Evolutionary conservation across 2,888 invertebrate species (phyloP).

Genomic region (Protophormia terraenovae): DNA sequence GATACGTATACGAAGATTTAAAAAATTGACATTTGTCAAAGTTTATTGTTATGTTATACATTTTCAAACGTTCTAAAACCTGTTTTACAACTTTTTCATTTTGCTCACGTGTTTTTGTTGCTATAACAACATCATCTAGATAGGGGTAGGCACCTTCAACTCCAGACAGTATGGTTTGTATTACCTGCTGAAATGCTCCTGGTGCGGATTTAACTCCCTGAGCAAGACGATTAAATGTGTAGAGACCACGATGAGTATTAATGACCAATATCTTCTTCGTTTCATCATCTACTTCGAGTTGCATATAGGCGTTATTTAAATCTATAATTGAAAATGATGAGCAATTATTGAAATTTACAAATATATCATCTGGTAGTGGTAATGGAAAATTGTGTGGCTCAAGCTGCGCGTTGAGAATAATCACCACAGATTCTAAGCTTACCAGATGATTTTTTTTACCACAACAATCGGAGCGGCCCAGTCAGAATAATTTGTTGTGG

Average conservation of each 20-base stretch:
- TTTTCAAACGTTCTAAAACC: slow-evolving; percentile 38
- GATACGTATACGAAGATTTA: slow-evolving; percentile 40
- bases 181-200: slow-evolving; percentile 31
- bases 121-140: slow-evolving; percentile 45
- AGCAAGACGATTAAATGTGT: slow-evolving; percentile 58
- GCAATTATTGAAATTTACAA: slow-evolving; percentile 57
- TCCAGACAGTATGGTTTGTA: slow-evolving; percentile 45
- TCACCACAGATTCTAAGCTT: slow-evolving; percentile 68
- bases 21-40: slow-evolving; percentile 58
- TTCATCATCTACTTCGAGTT: slow-evolving; percentile 65
- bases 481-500: slow-evolving; percentile 64
- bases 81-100: slow-evolving; percentile 25
- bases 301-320: slow-evolving; percentile 69
- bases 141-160: slow-evolving; percentile 23
- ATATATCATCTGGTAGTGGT: slow-evolving; percentile 52
- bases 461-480: slow-evolving; percentile 69
- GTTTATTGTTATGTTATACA: slow-evolving; percentile 45
- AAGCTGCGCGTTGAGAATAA: slow-evolving; percentile 66
- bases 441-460: slow-evolving; percentile 61
- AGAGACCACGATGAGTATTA: slow-evolving; percentile 59
- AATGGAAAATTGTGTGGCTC: slow-evolving; percentile 49
- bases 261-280: slow-evolving; percentile 64
- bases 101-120: slow-evolving; percentile 26
- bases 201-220: slow-evolving; percentile 60
- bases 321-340: slow-evolving; percentile 64